A percentile compares a stretch with the other conserved stretches of the same genome.
Evolutionary conservation across 2,797 vertebrate genomes (phyloP).

Genomic region (Acanthopagrus latus): DNA sequence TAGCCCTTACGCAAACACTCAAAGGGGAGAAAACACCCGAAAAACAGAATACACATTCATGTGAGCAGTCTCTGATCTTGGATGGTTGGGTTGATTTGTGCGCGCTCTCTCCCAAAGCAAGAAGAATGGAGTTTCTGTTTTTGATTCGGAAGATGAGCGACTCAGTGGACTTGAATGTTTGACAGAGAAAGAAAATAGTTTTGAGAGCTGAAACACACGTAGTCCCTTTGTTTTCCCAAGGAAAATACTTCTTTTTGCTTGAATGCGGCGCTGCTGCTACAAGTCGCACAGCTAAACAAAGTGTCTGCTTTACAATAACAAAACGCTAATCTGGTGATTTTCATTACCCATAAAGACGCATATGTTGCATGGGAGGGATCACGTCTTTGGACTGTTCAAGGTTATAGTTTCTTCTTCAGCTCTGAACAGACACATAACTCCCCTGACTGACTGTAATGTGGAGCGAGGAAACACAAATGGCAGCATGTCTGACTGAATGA

Average conservation of each 20-base stretch:
- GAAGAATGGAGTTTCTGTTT: conserved; percentile 48
- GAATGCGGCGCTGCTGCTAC: conserved; percentile 22
- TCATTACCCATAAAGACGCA: not conserved
- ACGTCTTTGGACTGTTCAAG: not conserved
- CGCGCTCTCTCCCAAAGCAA: conserved; percentile 60
- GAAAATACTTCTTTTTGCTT: conserved; percentile 33
- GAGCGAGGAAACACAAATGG: conserved; percentile 14
- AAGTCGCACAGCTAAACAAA: conserved; percentile 16
- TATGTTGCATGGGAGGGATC: not conserved
- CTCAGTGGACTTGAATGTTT: conserved; percentile 57
- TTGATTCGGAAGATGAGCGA: conserved; percentile 47
- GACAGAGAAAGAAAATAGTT: conserved; percentile 52
- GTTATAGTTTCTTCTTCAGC: conserved; percentile 3
- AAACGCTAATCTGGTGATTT: conserved; percentile 27
- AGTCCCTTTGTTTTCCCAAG: conserved; percentile 30
- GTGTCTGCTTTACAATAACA: conserved; percentile 6
- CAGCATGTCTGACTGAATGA: not conserved
- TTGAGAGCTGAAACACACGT: conserved; percentile 25
- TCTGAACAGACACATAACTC: not conserved
- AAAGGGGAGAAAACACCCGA: conserved; percentile 21
- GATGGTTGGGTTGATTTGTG: conserved; percentile 60
- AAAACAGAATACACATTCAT: conserved; percentile 49
- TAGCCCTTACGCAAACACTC: conserved; percentile 35
- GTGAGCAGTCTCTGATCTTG: conserved; percentile 61
- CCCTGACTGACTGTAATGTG: conserved; percentile 1